Evolutionary conservation across 2,113 vertebrate genomes (phyloP), one percentile per base, ranked within the genome.

Genomic region (Nymphicus hollandicus): DNA sequence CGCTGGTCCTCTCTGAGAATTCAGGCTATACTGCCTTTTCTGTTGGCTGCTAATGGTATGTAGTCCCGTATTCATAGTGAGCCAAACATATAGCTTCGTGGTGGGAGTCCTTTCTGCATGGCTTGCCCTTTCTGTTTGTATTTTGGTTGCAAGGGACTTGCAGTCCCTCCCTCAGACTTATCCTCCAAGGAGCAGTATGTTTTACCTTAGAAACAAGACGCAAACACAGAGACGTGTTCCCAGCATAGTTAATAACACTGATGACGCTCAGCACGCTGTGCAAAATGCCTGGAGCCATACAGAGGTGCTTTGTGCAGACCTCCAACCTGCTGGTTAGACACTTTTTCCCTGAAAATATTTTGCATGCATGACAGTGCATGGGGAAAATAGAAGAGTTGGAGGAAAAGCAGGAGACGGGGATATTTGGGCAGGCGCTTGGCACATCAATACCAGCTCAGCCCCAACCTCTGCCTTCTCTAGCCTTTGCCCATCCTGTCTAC

Each of bases 231-330:
- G 73, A 29, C 2, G 0, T 80, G 88, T 69, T 94, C 66, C 88
- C 73, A 69, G 81, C 37, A 4, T 50, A 72, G 83, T 81, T 58
- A 37, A 80, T 46, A 86, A 33, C 3, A 4, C 63, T 0, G 24
- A 18, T 82, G 94, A 87, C 0, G 73, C 61, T 64, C 61, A 19
- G 56, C 8, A 3, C 10, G 0, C 90, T 71, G 24, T 65, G 81
- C 2, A 3, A 55, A 74, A 37, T 3, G 39, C 86, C 80, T 29
- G n/a, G 25, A 56, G 39, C 90, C 4, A 0, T 43, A 96, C 93
- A 96, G 80, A 91, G 77, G 77, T 78, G 86, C 92, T 95, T 93
- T 97, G 96, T 96, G 86, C 58, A 37, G 65, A 55, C 44, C 37
- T 33, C 2, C 41, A 29, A 72, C 71, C 74, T 66, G 33, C 84